Conservation (phyloP, 2,113 vertebrate genomes). For the Indicator maculatus region DNA sequence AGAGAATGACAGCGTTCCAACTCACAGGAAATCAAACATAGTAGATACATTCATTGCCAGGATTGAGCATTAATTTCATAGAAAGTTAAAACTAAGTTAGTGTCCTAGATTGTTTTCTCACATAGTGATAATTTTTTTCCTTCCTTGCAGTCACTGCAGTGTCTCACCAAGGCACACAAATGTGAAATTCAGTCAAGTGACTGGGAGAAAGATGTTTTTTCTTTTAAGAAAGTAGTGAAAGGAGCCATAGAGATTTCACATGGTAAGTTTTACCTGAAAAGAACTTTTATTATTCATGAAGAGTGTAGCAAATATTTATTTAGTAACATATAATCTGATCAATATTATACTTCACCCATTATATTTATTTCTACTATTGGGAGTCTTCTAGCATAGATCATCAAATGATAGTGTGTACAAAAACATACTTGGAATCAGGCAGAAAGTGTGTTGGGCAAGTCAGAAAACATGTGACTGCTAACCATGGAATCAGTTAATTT, state of each 20-base stretch:
- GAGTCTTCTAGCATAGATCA: not conserved
- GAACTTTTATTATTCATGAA: not conserved
- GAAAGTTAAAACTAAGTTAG: not conserved
- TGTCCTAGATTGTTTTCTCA: not conserved
- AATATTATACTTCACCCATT: not conserved
- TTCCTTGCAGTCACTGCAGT: constrained; percentile 86
- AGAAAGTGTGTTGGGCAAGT: not conserved
- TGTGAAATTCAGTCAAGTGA: constrained; percentile 85
- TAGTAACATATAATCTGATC: not conserved
- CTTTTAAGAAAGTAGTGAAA: constrained; percentile 86
- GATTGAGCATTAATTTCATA: not conserved
- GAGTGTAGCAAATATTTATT: not conserved
- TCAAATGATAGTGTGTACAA: not conserved
- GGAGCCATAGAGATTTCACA: constrained; percentile 83
- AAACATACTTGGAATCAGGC: not conserved
- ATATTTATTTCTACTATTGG: not conserved
- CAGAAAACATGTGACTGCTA: not conserved
- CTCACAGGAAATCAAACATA: not conserved
- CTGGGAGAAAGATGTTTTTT: constrained; percentile 87
- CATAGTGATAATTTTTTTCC: constrained; percentile 12
- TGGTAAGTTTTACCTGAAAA: constrained; percentile 76
- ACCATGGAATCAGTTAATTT: not conserved
- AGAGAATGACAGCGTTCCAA: not conserved
- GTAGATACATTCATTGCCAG: not conserved
- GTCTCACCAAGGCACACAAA: constrained; percentile 90